These are phyloP conservation scores for Neuroterus valhalla DNA, from an alignment of 1,140 invertebrate species.

Conservation along the genomic window DNA sequence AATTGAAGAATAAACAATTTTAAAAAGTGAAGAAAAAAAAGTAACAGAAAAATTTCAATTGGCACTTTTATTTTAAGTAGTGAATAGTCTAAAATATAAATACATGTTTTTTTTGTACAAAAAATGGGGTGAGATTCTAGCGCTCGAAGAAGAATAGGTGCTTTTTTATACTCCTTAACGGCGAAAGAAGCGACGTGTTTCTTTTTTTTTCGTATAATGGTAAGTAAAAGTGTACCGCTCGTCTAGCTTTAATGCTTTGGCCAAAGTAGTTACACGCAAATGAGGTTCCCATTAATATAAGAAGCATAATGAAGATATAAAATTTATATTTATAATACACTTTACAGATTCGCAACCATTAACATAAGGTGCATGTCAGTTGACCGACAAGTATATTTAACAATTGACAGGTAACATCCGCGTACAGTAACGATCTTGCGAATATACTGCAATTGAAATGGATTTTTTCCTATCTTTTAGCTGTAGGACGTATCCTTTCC, in stretches of 20 bases:
- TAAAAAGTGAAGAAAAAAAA: constrained; percentile 45
- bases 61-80: constrained; percentile 28
- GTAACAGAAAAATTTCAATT: constrained; percentile 36
- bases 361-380: constrained; percentile 73
- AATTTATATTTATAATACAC: constrained; percentile 77
- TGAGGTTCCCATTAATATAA: constrained; percentile 61
- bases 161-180: constrained; percentile 22
- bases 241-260: constrained; percentile 60
- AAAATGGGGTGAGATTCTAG: constrained; percentile 34
- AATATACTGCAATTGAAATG: constrained; percentile 63
- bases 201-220: constrained; percentile 46
- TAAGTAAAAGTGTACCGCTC: constrained; percentile 45
- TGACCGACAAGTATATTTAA: constrained; percentile 70
- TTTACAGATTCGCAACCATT: constrained; percentile 75
- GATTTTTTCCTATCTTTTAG: constrained; percentile 73
- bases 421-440: constrained; percentile 64
- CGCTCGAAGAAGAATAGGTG: constrained; percentile 31
- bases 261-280: constrained; percentile 58
- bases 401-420: constrained; percentile 73
- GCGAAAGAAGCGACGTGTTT: constrained; percentile 43
- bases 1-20: constrained; percentile 27
- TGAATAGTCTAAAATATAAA: constrained; percentile 34
- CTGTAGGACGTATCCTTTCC: constrained; percentile 72
- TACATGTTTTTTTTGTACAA: constrained; percentile 39
- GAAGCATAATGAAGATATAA: constrained; percentile 74